Conservation (phyloP, 2,797 vertebrate species). For the Nyctalus aviator region DNA sequence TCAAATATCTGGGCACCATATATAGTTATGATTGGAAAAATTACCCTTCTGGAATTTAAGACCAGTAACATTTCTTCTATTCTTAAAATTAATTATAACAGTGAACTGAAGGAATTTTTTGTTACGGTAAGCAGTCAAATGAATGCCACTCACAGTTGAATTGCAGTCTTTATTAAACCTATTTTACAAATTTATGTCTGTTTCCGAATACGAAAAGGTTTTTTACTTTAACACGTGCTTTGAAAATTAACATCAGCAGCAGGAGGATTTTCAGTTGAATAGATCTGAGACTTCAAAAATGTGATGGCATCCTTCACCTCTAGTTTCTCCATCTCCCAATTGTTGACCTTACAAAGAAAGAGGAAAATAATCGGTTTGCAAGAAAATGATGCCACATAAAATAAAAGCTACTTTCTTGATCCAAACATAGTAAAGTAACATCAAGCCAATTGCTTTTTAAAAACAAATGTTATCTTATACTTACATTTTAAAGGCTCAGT, state of each 20-base stretch:
- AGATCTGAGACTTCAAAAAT: constrained; percentile 89
- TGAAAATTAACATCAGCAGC: constrained; percentile 65
- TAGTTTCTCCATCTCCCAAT: constrained; percentile 87
- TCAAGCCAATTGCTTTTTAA: constrained; percentile 28
- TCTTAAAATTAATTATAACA: constrained; percentile 43
- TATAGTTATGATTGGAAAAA: background rate
- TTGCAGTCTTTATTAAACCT: constrained; percentile 69
- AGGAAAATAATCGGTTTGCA: constrained; percentile 72
- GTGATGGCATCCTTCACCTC: constrained; percentile 83
- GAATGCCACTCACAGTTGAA: background rate
- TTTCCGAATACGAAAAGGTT: constrained; percentile 19
- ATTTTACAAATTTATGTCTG: constrained; percentile 43
- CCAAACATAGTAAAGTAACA: background rate
- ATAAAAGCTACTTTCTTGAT: constrained; percentile 53
- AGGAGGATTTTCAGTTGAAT: constrained; percentile 75
- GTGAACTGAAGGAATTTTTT: constrained; percentile 6
- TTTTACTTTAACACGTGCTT: constrained; percentile 78
- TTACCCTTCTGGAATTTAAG: background rate
- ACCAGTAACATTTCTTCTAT: constrained; percentile 30
- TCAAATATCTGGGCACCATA: background rate
- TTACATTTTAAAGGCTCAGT: constrained; percentile 48
- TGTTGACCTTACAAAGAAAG: constrained; percentile 87
- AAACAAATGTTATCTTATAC: constrained; percentile 21
- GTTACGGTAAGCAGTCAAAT: constrained; percentile 20
- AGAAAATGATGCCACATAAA: background rate